Conservation (phyloP, 2,113 vertebrate species). For the Pteruthius melanotis region DNA sequence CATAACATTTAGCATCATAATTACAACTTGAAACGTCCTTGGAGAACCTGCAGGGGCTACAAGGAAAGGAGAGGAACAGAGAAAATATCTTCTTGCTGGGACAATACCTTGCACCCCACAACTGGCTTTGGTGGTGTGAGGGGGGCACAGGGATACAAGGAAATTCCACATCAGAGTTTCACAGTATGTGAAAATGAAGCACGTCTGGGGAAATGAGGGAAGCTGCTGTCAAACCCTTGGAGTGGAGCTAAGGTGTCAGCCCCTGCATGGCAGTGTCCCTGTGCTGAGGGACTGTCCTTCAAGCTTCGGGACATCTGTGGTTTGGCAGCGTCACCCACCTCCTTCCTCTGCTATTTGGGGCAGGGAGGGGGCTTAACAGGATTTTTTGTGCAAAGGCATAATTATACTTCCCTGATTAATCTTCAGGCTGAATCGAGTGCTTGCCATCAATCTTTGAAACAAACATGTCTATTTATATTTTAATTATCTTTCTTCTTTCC, state of each 20-base stretch:
- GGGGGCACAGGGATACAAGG: neutral
- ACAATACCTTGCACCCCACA: neutral
- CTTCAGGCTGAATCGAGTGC: conserved; percentile 63
- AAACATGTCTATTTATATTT: conserved; percentile 79
- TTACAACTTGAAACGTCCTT: neutral
- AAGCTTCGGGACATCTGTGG: neutral
- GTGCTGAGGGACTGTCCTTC: neutral
- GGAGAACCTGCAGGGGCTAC: neutral
- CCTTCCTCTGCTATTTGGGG: neutral
- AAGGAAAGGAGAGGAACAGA: neutral
- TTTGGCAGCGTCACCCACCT: neutral
- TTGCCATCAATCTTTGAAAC: conserved; percentile 72
- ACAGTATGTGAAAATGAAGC: neutral
- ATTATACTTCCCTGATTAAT: conserved; percentile 74
- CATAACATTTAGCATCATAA: neutral
- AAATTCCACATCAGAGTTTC: neutral
- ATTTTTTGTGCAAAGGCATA: conserved; percentile 41
- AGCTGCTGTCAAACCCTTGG: neutral
- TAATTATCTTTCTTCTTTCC: conserved; percentile 68
- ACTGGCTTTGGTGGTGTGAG: neutral
- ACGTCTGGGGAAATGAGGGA: neutral
- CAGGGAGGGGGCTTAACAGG: neutral
- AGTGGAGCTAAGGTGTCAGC: neutral
- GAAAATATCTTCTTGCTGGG: neutral
- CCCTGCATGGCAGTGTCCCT: neutral